Base-by-base conservation (phyloP, 1,140 invertebrate genomes). In the Procambarus virginalis region DNA sequence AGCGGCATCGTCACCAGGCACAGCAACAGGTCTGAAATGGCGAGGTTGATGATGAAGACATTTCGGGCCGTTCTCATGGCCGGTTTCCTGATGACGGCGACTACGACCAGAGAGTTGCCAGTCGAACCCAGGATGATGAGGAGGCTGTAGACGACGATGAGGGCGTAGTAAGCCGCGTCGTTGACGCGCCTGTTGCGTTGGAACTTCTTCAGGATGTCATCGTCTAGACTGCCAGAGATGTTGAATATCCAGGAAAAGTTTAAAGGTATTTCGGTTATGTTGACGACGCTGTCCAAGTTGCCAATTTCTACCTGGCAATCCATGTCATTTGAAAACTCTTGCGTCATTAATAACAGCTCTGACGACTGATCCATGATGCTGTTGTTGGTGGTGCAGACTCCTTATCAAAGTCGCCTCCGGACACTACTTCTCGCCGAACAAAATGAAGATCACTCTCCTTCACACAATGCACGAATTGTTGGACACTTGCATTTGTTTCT, bases 41-140 rank as follows among this genome's bases (percentile, higher is more conserved):
- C 97, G 92, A 98, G 94, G 94, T 98, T 98, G n/a, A 97, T 95
- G 87, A 98, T 98, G 94, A 98, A 98, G 93, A 98, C 96, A 94
- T 98, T 98, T 17, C 97, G 94, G 10, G 97, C 96, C 49, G 97
- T 98, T 55, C 97, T 94, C 97, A 98, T 98, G 20, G 95, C 95
- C 48, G 97, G 96, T 93, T 97, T 97, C 83, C 96, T 94, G 45
- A 96, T 95, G 20, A 97, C 96, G 51, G 96, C 96, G 89, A 96
- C 95, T 91, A 97, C 97, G 84, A 98, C 97, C 8, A 98, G 94
- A 22, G 95, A 96, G 94, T 98, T 98, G 49, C 97, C 97, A 78
- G 96, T 94, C 12, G 96, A 95, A 9, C 97, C 97, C 82, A 97
- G 95, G 3, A 96, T 93, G 86, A 98, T 97, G 51, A 98, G 94